These are phyloP conservation scores for Luperina testacea DNA, from an alignment of 2,888 invertebrate genomes.

Conservation along the genomic window DNA sequence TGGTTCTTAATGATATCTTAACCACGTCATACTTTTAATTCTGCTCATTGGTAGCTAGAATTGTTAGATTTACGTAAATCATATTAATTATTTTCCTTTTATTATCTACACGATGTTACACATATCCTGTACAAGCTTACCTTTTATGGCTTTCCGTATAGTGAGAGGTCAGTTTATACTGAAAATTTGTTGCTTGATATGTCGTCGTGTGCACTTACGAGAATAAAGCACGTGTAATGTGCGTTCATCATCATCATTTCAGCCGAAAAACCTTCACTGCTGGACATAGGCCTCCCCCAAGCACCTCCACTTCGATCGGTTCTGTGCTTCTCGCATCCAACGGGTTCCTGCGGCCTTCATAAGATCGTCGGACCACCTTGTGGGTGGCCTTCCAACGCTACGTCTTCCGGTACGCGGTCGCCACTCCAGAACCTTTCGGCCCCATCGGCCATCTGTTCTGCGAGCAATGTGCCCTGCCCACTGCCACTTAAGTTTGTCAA, in stretches of 20 bases:
- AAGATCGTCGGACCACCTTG: too few relatives aligned
- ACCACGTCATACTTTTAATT: background rate
- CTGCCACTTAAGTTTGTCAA: too few relatives aligned
- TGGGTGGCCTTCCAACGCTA: too few relatives aligned
- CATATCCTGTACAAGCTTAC: background rate
- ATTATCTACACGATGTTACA: background rate
- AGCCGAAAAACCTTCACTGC: too few relatives aligned
- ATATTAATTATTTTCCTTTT: background rate
- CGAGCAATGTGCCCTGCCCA: too few relatives aligned
- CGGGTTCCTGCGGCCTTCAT: too few relatives aligned
- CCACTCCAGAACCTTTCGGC: too few relatives aligned
- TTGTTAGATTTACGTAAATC: background rate
- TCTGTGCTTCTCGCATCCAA: too few relatives aligned
- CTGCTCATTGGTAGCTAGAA: background rate
- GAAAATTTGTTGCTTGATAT: background rate
- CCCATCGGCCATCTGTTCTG: too few relatives aligned
- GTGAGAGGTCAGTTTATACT: background rate
- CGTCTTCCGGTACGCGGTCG: too few relatives aligned
- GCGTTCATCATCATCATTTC: background rate
- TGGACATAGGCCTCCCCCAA: too few relatives aligned
- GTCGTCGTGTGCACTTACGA: background rate
- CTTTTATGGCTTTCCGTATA: background rate
- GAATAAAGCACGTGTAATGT: background rate
- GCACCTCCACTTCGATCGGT: too few relatives aligned
- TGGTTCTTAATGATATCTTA: background rate